Base-by-base conservation (phyloP, 2,113 vertebrate species). In the Microcebus griseorufus region DNA sequence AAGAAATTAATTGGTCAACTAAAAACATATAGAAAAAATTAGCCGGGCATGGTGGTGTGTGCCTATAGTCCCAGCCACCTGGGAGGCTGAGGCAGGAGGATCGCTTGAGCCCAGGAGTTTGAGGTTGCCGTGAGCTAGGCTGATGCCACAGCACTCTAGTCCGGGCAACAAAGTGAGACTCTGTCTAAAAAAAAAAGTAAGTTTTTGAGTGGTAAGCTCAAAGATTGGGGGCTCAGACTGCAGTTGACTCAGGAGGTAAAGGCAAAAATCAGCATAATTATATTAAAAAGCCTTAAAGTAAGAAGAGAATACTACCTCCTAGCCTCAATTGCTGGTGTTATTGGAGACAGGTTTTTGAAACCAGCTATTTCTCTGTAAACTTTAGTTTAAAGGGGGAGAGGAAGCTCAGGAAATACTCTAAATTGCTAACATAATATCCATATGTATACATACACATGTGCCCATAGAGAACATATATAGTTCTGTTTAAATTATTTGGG, bases 401-500 rank as follows among this genome's bases (percentile, higher is more conserved):
- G 58, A 6, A 2, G n/a, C 78, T 92, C 64, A 75, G 55, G 88
- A 88, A 96, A 86, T 86, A 51, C 13, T 95, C 29, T 81, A 64
- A 89, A 55, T 58, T 92, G 58, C 67, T 86, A 53, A 69, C 78
- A 55, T 58, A 92, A 13, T 84, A 10, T 78, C 39, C 92, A 8
- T 80, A 53, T 70, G 17, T 64, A 11, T 18, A 65, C 2, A 62
- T 20, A 69, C 13, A 20, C 3, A n/a, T 23, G 34, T 14, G 69
- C 17, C 3, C 39, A 17, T 32, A 72, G 11, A 93, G 55, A 76
- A 90, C 29, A 12, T 67, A 12, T 16, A 39, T 73, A 81, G 32
- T 88, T 75, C 55, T 65, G 37, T 96, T 96, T 83, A 83, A 90
- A 60, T 97, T 69, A 76, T 88, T 81, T 92, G 42, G 42, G 60